Conservation (phyloP, 2,888 invertebrate genomes). For the Eustalomyia histrio region DNA sequence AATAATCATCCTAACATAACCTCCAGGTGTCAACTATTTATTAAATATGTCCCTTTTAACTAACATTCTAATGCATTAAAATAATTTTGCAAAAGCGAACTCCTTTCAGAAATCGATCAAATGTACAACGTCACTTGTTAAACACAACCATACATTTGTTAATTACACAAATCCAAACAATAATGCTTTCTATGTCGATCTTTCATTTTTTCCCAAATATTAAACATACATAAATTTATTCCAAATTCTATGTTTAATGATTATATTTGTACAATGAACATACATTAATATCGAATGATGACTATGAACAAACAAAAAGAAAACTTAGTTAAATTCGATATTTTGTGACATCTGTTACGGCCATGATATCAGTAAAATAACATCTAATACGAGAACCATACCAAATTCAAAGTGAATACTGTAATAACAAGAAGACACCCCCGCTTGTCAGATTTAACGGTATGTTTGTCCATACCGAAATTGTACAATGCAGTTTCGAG, state of each 20-base stretch:
- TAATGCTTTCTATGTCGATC: too few relatives aligned
- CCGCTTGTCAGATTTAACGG: conserved; percentile 46
- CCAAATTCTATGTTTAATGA: background rate
- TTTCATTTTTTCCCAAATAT: too few relatives aligned
- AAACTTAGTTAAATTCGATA: conserved; percentile 34
- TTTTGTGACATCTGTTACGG: conserved; percentile 61
- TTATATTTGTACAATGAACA: background rate
- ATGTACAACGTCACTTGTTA: too few relatives aligned
- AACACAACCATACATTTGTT: too few relatives aligned
- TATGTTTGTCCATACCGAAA: background rate
- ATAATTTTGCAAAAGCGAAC: too few relatives aligned
- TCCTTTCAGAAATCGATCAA: too few relatives aligned
- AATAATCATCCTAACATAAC: too few relatives aligned
- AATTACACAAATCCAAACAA: too few relatives aligned
- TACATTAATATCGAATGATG: conserved; percentile 26
- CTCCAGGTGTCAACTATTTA: too few relatives aligned
- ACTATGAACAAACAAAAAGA: conserved; percentile 5
- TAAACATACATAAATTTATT: too few relatives aligned
- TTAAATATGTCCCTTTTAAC: too few relatives aligned
- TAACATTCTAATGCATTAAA: too few relatives aligned
- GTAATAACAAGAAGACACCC: conserved; percentile 41
- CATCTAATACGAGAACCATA: conserved; percentile 25
- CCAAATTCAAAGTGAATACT: conserved; percentile 27
- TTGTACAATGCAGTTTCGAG: conserved; percentile 50
- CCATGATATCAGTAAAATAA: conserved; percentile 43